phyloP scores from a whole-genome alignment of 2,797 vertebrate species.

The Numenius phaeopus region DNA sequence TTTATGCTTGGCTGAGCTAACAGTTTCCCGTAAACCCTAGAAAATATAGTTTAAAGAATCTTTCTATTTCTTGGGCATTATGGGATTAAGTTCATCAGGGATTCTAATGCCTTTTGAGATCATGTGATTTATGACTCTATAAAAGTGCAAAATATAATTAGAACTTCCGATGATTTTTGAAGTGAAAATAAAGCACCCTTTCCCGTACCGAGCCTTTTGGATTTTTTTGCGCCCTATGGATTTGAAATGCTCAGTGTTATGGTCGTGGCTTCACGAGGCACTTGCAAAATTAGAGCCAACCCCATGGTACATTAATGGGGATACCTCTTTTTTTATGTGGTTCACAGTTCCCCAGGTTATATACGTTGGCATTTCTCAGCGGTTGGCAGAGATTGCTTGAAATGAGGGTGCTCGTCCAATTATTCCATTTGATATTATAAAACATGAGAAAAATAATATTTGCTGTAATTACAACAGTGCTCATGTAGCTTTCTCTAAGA shows the following conservation, averaged over 20 bases:
- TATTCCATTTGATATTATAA: background rate
- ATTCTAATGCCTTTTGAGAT: constrained; percentile 14
- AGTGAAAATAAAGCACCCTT: background rate
- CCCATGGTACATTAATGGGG: background rate
- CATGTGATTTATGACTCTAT: background rate
- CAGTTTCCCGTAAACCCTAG: background rate
- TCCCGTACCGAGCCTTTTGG: background rate
- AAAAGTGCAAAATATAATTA: constrained; percentile 28
- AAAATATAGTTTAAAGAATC: constrained; percentile 20
- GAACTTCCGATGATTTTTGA: background rate
- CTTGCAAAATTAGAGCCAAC: background rate
- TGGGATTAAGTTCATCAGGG: constrained; percentile 22
- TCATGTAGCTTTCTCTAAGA: background rate
- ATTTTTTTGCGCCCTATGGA: background rate
- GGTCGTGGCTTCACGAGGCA: background rate
- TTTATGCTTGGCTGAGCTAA: constrained; percentile 22
- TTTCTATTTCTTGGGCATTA: constrained; percentile 31
- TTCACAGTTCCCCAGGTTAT: background rate
- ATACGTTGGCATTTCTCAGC: background rate
- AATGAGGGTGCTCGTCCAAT: background rate
- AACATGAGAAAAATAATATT: background rate
- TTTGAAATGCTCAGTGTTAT: background rate
- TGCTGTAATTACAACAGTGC: background rate
- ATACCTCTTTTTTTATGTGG: rapidly evolving
- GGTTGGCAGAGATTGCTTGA: background rate